phyloP scores from a whole-genome alignment of 2,113 vertebrate species.

The Motacilla alba region DNA sequence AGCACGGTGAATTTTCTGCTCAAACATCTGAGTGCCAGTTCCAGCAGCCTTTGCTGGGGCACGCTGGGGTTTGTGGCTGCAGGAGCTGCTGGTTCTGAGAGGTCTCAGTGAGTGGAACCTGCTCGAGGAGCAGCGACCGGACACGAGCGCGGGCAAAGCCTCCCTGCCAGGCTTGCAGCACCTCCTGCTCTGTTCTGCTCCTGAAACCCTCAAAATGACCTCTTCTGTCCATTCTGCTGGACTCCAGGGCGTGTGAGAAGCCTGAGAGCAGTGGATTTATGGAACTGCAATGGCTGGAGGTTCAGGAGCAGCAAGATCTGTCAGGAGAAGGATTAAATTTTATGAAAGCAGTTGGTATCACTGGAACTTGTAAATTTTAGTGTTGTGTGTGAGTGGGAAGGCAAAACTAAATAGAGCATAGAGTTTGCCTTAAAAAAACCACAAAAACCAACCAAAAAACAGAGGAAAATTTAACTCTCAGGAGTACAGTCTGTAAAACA shows the following conservation, averaged over 20 bases:
- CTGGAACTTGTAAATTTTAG: background rate
- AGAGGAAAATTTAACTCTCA: background rate
- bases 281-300: background rate
- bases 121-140: background rate
- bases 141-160: background rate
- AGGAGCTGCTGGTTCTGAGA: background rate
- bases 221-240: background rate
- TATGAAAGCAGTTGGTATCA: background rate
- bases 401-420: background rate
- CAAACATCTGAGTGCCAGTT: background rate
- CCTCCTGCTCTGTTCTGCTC: background rate
- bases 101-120: background rate
- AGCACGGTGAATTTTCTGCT: background rate
- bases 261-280: background rate
- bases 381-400: constrained; percentile 11
- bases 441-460: rapidly evolving
- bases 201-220: background rate
- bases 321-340: background rate
- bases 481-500: background rate
- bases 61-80: background rate
- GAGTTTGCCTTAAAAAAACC: background rate
- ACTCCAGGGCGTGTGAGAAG: background rate
- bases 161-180: background rate
- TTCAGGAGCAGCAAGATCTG: background rate
- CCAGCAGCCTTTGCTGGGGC: background rate